Evolutionary conservation across 2,888 invertebrate genomes (phyloP).

Genomic region (Mechanitis mazaeus): DNA sequence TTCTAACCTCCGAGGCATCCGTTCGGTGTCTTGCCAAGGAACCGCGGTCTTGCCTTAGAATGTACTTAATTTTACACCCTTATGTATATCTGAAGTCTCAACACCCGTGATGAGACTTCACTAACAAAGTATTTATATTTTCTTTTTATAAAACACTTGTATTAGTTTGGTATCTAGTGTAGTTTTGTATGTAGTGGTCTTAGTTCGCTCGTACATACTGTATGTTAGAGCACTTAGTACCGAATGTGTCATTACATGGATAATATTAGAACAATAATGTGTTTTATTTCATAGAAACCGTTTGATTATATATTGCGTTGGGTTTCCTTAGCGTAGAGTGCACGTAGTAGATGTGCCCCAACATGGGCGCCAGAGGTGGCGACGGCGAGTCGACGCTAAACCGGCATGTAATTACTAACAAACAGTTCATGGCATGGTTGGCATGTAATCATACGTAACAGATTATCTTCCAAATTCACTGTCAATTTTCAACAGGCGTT

Average conservation of each 20-base stretch:
- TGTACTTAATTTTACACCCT: slow-evolving; percentile 64
- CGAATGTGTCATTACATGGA: slow-evolving; percentile 73
- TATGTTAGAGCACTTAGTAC: slow-evolving; percentile 69
- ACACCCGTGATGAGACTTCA: slow-evolving; percentile 24
- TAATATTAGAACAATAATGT: slow-evolving; percentile 71
- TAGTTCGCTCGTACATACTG: slow-evolving; percentile 58
- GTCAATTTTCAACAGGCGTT: slow-evolving; percentile 69
- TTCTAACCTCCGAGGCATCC: slow-evolving; percentile 48
- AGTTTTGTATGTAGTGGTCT: slow-evolving; percentile 62
- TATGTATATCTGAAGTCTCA: slow-evolving; percentile 32
- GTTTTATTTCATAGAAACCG: slow-evolving; percentile 65
- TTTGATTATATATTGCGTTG: slow-evolving; percentile 53
- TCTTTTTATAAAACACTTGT: slow-evolving; percentile 37
- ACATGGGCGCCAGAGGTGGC: slow-evolving; percentile 43
- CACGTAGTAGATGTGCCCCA: slow-evolving; percentile 43
- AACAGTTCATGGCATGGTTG: slow-evolving; percentile 53
- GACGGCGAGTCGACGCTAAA: slow-evolving; percentile 44
- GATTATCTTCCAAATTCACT: slow-evolving; percentile 63
- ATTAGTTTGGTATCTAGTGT: slow-evolving; percentile 51
- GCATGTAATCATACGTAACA: slow-evolving; percentile 65
- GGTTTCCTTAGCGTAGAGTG: slow-evolving; percentile 44
- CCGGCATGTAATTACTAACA: slow-evolving; percentile 37
- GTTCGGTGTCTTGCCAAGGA: slow-evolving; percentile 63
- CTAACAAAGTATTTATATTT: slow-evolving; percentile 40
- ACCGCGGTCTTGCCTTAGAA: slow-evolving; percentile 38